Conservation (phyloP, 2,113 vertebrate species). For the Chloropsis hardwickii region DNA sequence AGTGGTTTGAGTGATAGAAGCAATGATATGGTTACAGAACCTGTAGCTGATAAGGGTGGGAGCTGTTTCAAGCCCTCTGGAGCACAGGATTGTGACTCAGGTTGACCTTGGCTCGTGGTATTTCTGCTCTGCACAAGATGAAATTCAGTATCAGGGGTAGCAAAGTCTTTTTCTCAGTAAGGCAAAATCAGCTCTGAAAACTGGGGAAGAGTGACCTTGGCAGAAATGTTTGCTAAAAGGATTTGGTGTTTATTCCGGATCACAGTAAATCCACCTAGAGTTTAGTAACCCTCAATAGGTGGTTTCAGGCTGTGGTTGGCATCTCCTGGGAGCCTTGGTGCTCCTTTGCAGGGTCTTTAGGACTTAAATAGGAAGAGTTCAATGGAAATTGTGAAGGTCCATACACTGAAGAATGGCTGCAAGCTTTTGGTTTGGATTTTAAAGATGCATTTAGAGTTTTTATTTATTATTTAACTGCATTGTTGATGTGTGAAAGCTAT, state of each 20-base stretch:
- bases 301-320: background rate
- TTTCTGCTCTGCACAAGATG: background rate
- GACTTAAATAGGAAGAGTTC: background rate
- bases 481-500: background rate
- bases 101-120: background rate
- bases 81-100: background rate
- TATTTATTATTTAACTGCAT: background rate
- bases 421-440: background rate
- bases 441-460: background rate
- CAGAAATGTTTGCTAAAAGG: accelerated
- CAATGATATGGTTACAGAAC: background rate
- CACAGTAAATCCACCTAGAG: background rate
- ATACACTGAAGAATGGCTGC: background rate
- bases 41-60: background rate
- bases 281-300: accelerated
- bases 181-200: background rate
- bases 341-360: accelerated
- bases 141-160: background rate
- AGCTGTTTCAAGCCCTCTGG: background rate
- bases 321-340: background rate
- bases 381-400: background rate
- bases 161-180: background rate
- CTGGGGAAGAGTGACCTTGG: background rate
- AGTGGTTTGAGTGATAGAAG: background rate
- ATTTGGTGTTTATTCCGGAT: background rate